These are phyloP conservation scores for Cinclus mexicanus DNA, from an alignment of 2,113 vertebrate genomes.

Conservation along the genomic window DNA sequence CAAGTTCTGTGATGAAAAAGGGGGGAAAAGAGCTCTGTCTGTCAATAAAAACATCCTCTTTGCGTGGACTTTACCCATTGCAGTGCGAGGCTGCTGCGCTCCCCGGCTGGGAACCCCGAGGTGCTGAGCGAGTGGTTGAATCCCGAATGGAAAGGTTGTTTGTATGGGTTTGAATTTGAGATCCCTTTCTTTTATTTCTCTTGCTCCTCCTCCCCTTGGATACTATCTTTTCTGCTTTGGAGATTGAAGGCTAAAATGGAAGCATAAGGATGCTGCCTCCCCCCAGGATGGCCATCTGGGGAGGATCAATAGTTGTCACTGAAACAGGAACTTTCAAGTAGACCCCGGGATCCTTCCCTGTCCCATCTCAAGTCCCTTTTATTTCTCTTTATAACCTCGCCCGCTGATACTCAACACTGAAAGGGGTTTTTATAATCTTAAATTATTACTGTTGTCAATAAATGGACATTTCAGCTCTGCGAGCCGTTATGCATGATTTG, in stretches of 20 bases:
- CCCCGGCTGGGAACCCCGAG: not conserved
- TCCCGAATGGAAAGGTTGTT: conserved; percentile 23
- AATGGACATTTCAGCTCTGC: conserved; percentile 74
- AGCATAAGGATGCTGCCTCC: not conserved
- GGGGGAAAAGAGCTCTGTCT: not conserved
- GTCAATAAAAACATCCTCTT: conserved; percentile 30
- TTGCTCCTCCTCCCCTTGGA: not conserved
- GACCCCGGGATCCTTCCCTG: not conserved
- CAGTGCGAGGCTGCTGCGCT: not conserved
- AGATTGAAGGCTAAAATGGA: conserved; percentile 8
- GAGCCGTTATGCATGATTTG: conserved; percentile 66
- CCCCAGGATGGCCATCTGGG: not conserved
- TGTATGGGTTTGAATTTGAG: conserved; percentile 25
- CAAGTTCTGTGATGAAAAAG: conserved; percentile 12
- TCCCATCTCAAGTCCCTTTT: not conserved
- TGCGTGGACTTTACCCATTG: conserved; percentile 19
- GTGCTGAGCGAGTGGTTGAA: not conserved
- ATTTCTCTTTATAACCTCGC: conserved; percentile 60
- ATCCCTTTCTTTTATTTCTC: conserved; percentile 5
- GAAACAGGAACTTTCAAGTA: conserved; percentile 3
- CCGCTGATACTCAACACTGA: conserved; percentile 55
- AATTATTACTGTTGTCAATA: conserved; percentile 84
- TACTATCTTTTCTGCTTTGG: conserved; percentile 27
- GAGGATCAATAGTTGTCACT: conserved; percentile 12
- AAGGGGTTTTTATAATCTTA: conserved; percentile 82